phyloP scores from a whole-genome alignment of 2,888 invertebrate species.

The Athetis lepigone region DNA sequence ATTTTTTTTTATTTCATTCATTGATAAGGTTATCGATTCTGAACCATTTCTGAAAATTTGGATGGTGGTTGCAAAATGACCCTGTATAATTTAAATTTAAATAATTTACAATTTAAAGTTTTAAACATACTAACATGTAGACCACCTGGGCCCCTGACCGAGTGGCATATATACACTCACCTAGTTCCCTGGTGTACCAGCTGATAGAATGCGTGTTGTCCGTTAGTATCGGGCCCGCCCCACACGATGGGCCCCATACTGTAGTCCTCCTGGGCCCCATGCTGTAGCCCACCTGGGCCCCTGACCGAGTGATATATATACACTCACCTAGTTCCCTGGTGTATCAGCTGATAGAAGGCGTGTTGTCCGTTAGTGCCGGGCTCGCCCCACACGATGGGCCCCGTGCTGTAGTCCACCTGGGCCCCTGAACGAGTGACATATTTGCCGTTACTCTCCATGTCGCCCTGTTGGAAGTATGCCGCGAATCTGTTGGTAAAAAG shows the following conservation, averaged over 20 bases:
- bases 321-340: constrained; percentile 93
- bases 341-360: constrained; percentile 99
- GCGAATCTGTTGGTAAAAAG: constrained; percentile 92
- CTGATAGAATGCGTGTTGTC: constrained; percentile 99
- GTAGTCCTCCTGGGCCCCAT: not conserved
- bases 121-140: too few species aligned
- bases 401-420: constrained; percentile 91
- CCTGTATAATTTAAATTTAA: too few species aligned
- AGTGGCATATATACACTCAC: too few species aligned
- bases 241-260: too few species aligned
- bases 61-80: too few species aligned
- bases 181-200: constrained; percentile 97
- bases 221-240: constrained; percentile 99
- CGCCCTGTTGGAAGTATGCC: constrained; percentile 99
- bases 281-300: too few species aligned
- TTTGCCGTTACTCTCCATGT: constrained; percentile 99
- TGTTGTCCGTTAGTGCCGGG: constrained; percentile 99
- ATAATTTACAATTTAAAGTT: too few species aligned
- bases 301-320: too few species aligned
- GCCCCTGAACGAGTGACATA: constrained; percentile 94
- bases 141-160: too few species aligned
- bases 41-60: too few species aligned
- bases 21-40: too few species aligned
- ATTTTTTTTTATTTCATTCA: too few species aligned
- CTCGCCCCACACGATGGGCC: constrained; percentile 99